These are phyloP conservation scores for Cirrhinus molitorella DNA, from an alignment of 2,797 vertebrate genomes.

Conservation along the genomic window DNA sequence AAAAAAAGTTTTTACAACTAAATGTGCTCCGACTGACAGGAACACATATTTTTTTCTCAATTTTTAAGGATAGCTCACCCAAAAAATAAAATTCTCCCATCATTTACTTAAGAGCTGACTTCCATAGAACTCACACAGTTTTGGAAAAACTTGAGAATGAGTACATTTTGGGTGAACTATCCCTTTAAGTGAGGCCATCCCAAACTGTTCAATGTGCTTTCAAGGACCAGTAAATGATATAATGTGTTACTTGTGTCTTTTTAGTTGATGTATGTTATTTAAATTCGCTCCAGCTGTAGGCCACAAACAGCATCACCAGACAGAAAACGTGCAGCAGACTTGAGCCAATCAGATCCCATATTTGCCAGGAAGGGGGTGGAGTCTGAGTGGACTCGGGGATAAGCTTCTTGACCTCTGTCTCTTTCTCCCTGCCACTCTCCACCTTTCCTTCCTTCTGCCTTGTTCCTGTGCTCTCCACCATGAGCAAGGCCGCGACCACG, in stretches of 20 bases:
- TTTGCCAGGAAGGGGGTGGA: slow-evolving; percentile 86
- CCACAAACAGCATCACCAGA: slow-evolving; percentile 89
- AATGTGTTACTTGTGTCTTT: slow-evolving; percentile 23
- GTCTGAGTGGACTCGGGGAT: slow-evolving; percentile 79
- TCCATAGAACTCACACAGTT: neutral
- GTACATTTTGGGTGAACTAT: neutral
- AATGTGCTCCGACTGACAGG: neutral
- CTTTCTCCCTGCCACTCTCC: slow-evolving; percentile 53
- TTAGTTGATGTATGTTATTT: slow-evolving; percentile 73
- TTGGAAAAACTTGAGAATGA: neutral
- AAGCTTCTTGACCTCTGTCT: slow-evolving; percentile 46
- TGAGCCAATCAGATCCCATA: slow-evolving; percentile 93
- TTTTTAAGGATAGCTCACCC: neutral
- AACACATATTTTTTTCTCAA: neutral
- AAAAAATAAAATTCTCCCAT: neutral
- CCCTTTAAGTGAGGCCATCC: neutral
- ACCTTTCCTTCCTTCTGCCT: slow-evolving; percentile 51
- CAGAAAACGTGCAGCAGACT: slow-evolving; percentile 93
- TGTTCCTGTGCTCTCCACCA: slow-evolving; percentile 76
- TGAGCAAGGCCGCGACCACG: slow-evolving; percentile 88
- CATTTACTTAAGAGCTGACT: too few species aligned
- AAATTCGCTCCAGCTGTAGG: slow-evolving; percentile 91
- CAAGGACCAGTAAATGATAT: neutral
- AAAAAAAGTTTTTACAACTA: neutral
- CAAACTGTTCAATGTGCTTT: slow-evolving; percentile 28